Conservation (phyloP, 1,140 invertebrate genomes). For the Drosophila pruinosa region DNA sequence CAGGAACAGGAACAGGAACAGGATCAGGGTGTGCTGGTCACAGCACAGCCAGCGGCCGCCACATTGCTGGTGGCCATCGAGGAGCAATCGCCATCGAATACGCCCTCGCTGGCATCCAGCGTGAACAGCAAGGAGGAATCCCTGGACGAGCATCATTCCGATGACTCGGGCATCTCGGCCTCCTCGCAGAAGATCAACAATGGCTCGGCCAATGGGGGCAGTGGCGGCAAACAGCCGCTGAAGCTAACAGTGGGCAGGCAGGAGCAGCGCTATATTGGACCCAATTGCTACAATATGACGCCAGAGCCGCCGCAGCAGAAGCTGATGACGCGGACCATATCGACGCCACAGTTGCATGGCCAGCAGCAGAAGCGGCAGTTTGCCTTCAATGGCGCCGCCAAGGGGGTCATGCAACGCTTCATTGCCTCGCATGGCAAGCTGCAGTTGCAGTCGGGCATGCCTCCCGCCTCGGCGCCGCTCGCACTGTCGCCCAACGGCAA, state of each 20-base stretch:
- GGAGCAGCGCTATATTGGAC: conserved; percentile 74
- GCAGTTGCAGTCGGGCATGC: conserved; percentile 82
- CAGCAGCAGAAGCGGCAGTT: conserved; percentile 84
- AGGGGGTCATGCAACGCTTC: conserved; percentile 90
- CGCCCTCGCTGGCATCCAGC: conserved; percentile 66
- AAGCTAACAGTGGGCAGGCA: conserved; percentile 53
- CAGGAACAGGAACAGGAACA: background rate
- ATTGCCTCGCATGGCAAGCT: conserved; percentile 89
- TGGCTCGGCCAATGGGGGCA: conserved; percentile 8
- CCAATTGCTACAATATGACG: conserved; percentile 82
- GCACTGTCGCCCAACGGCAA: background rate
- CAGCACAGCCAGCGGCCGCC: conserved; percentile 51
- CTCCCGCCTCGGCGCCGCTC: conserved; percentile 18
- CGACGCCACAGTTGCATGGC: conserved; percentile 85
- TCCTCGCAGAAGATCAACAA: conserved; percentile 64
- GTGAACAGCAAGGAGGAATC: conserved; percentile 77
- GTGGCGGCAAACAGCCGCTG: conserved; percentile 14
- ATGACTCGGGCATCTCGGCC: conserved; percentile 76
- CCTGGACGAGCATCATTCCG: conserved; percentile 76
- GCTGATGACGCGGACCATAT: conserved; percentile 85
- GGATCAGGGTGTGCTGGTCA: conserved; percentile 54
- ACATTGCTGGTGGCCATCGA: conserved; percentile 53
- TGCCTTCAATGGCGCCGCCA: conserved; percentile 86
- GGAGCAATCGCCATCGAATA: conserved; percentile 60
- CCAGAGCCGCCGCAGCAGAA: conserved; percentile 83